Base-by-base conservation (phyloP, 2,113 vertebrate genomes). In the Siniperca knerii region DNA sequence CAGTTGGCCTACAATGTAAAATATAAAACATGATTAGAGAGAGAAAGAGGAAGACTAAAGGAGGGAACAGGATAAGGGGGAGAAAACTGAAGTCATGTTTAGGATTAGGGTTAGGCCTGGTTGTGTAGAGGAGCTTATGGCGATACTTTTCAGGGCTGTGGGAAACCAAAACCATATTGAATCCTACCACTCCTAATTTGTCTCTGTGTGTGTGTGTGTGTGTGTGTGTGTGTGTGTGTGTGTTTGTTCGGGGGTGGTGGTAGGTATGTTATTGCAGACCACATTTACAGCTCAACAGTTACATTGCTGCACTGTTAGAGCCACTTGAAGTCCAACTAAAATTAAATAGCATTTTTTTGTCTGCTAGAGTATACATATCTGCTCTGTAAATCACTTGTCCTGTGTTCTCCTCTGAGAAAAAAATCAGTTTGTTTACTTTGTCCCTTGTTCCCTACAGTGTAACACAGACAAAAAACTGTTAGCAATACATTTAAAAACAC, bases 51-150 rank as follows among this genome's bases (percentile, higher is more conserved):
- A 75, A 67, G 79, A 46, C 72, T 12, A 23, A 33, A 76, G 60
- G 21, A 76, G 25, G 78, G 54, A 48, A 58, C 74, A 12, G 65
- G 40, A 57, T 6, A 8, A 37, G 58, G 66, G 75, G 55, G 64
- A 74, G 74, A 72, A 72, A 69, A 75, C 75, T 90, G 84, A 91
- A 93, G 89, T 92, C 88, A 87, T 94, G 92, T 89, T 91, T 87
- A 88, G 91, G 90, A 92, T 92, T 93, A 91, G 81, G 86, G 83
- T 77, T 88, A 57, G 77, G 29, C 1, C 29, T 29, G 29, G 29
- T 85, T 82, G 77, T 81, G 71, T 85, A 81, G 87, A 82, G 72
- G 60, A 80, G 82, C 82, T 90, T 89, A 86, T 73, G 33, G 78
- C 9, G 23, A 78, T 77, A 77, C 83, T 87, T 87, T 84, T 89